Percentiles rank a stretch among this genome's conserved stretches.
Conservation (phyloP, 2,113 vertebrate genomes). For the Tachuris rubrigastra region DNA sequence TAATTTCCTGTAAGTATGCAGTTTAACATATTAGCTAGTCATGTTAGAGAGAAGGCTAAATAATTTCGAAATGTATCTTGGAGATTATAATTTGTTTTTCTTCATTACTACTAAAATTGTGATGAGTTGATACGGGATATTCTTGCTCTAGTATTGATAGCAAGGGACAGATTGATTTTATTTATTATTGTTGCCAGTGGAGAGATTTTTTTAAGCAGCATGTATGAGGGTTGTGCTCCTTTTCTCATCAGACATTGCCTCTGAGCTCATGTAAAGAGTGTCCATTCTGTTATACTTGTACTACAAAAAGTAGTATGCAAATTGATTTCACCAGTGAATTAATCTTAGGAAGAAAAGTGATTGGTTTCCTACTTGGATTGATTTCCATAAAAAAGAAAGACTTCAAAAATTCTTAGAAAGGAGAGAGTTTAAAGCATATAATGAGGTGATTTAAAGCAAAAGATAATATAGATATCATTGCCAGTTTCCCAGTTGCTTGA, state of each 20-base stretch:
- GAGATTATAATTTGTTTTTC: neutral
- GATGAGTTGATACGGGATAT: neutral
- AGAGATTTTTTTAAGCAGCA: neutral
- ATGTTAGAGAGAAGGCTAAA: neutral
- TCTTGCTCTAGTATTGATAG: neutral
- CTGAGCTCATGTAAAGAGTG: neutral
- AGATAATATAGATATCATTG: neutral
- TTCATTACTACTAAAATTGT: neutral
- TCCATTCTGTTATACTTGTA: neutral
- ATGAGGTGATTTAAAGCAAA: neutral
- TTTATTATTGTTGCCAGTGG: neutral
- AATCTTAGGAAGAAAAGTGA: neutral
- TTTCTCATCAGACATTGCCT: neutral
- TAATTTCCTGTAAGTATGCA: neutral
- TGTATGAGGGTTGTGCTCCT: neutral
- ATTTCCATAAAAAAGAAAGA: neutral
- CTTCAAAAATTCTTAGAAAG: neutral
- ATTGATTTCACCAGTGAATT: neutral
- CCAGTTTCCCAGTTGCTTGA: neutral
- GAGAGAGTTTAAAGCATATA: neutral
- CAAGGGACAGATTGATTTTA: neutral
- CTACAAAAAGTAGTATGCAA: neutral
- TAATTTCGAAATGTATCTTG: neutral
- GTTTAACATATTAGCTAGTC: neutral
- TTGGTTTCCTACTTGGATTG: neutral